Percentiles rank a stretch among this genome's conserved stretches.
Evolutionary conservation across 2,113 vertebrate genomes (phyloP).

Genomic region (Lepisosteus oculatus): DNA sequence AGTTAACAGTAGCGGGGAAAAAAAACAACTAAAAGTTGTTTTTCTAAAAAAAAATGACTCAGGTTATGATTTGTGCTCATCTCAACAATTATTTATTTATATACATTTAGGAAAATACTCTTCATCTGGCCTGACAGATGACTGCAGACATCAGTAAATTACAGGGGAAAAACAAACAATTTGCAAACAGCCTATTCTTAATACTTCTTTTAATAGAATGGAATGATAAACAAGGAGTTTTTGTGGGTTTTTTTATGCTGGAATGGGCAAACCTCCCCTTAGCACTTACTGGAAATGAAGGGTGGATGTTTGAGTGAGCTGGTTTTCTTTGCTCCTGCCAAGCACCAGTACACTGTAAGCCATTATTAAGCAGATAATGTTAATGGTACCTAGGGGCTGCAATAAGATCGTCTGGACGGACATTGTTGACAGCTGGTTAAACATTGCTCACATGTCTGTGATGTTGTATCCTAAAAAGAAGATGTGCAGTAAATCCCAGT

Average conservation of each 20-base stretch:
- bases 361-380: conserved; percentile 26
- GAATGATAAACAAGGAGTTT: conserved; percentile 43
- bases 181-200: conserved; percentile 72
- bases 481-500: neutral
- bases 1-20: neutral
- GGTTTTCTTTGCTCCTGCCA: conserved; percentile 47
- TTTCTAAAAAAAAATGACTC: neutral
- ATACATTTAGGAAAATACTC: conserved; percentile 4
- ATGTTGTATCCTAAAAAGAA: neutral
- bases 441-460: neutral
- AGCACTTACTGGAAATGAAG: conserved; percentile 72
- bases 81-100: neutral
- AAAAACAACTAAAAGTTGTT: neutral
- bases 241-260: conserved; percentile 55
- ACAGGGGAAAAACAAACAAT: conserved; percentile 33
- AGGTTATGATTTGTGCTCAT: neutral
- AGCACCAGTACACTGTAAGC: conserved; percentile 34
- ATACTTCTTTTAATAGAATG: conserved; percentile 44
- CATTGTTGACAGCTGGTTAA: neutral
- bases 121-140: neutral
- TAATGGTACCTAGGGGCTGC: conserved; percentile 21
- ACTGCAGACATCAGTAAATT: conserved; percentile 17
- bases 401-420: neutral
- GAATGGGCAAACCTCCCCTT: conserved; percentile 59
- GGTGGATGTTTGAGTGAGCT: conserved; percentile 37